Evolutionary conservation across 2,113 vertebrate species (phyloP).

Genomic region (Pseudopodoces humilis): DNA sequence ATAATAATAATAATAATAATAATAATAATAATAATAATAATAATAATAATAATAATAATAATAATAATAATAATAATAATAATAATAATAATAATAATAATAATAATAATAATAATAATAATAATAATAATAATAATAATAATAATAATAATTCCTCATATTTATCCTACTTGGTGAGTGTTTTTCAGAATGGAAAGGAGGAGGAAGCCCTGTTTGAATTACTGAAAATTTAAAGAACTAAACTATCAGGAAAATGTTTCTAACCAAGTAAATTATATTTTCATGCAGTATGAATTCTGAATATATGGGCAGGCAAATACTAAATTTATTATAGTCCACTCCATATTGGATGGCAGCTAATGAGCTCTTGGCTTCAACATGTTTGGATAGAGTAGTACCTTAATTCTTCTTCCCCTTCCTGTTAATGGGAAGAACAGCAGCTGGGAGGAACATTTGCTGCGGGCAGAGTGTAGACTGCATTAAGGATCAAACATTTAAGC

Average conservation of each 20-base stretch:
- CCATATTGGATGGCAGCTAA: not conserved
- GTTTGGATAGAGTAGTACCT: conserved; percentile 14
- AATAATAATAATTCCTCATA: not conserved
- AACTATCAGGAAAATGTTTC: not conserved
- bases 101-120: too few relatives aligned
- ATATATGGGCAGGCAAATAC: not conserved
- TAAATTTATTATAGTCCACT: not conserved
- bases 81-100: not conserved
- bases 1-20: not conserved
- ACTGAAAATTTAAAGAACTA: not conserved
- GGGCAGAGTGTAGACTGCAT: conserved; percentile 48
- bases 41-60: too few relatives aligned
- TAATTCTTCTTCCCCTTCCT: conserved; percentile 49
- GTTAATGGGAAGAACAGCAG: conserved; percentile 65
- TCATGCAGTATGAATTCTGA: not conserved
- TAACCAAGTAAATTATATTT: not conserved
- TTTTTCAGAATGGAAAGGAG: not conserved
- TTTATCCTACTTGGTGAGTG: not conserved
- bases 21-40: too few relatives aligned
- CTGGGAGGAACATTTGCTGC: conserved; percentile 69
- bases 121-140: too few relatives aligned
- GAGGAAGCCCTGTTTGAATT: not conserved
- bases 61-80: too few relatives aligned
- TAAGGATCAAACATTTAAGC: conserved; percentile 63
- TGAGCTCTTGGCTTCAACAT: not conserved